These are phyloP conservation scores for Nanorana parkeri DNA, from an alignment of 2,113 vertebrate genomes.

Conservation along the genomic window DNA sequence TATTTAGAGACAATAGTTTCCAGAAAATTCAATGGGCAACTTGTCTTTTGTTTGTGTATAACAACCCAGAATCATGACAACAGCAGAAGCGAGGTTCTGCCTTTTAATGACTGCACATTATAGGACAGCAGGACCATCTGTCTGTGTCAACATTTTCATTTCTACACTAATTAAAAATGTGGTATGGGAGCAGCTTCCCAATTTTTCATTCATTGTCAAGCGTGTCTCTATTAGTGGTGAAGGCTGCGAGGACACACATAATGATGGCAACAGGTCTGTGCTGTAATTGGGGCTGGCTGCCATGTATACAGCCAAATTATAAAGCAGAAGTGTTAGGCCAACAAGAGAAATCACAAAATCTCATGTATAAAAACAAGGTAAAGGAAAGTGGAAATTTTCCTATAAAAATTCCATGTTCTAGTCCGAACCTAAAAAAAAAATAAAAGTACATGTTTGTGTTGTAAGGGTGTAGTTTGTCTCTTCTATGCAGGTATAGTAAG, in stretches of 20 bases:
- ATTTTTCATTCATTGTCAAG: slow-evolving; percentile 15
- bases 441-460: too few relatives aligned
- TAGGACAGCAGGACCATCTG: slow-evolving; percentile 35
- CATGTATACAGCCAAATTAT: background rate
- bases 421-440: too few relatives aligned
- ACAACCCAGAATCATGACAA: slow-evolving; percentile 29
- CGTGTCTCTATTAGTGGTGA: background rate
- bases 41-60: slow-evolving; percentile 20
- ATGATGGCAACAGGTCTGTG: slow-evolving; percentile 1
- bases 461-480: too few relatives aligned
- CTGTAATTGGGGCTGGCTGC: background rate
- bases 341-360: background rate
- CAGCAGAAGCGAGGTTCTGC: slow-evolving; percentile 29
- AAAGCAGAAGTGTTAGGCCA: background rate
- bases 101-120: slow-evolving; percentile 32
- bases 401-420: too few relatives aligned
- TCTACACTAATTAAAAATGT: slow-evolving; percentile 39
- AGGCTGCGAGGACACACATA: background rate
- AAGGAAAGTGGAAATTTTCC: too few relatives aligned
- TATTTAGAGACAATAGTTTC: background rate
- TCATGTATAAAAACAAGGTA: background rate
- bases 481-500: too few relatives aligned
- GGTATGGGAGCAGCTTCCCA: slow-evolving; percentile 24
- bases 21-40: background rate
- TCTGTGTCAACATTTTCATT: slow-evolving; percentile 41